phyloP scores from a whole-genome alignment of 2,797 vertebrate genomes.

The Pangasius sanitwongsei region DNA sequence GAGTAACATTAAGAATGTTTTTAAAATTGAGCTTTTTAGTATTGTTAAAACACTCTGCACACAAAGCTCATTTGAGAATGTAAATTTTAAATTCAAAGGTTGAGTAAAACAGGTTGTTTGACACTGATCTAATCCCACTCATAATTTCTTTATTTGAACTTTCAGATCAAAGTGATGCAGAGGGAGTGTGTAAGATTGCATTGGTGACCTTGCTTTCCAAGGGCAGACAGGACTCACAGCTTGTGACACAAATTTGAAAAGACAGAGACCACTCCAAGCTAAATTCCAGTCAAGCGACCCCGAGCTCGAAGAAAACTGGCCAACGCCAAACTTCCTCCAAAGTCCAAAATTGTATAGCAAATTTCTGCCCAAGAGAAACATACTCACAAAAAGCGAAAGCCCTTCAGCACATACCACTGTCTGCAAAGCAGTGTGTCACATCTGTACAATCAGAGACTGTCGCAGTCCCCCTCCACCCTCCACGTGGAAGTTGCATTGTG shows the following conservation, averaged over 20 bases:
- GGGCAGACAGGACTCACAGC: constrained; percentile 88
- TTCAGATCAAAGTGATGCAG: constrained; percentile 76
- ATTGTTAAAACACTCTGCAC: neutral
- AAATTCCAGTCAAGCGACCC: constrained; percentile 82
- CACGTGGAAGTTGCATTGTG: constrained; percentile 95
- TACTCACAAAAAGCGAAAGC: constrained; percentile 51
- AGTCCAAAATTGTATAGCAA: constrained; percentile 81
- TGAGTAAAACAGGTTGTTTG: neutral
- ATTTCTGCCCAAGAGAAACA: constrained; percentile 76
- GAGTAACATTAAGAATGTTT: neutral
- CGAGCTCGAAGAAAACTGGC: constrained; percentile 74
- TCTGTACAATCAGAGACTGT: constrained; percentile 99
- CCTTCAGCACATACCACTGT: constrained; percentile 85
- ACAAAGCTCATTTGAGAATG: neutral
- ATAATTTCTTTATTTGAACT: constrained; percentile 54
- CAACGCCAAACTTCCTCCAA: constrained; percentile 70
- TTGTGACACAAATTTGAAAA: constrained; percentile 88
- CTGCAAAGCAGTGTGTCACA: constrained; percentile 86
- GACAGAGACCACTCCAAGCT: constrained; percentile 90
- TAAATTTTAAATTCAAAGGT: neutral
- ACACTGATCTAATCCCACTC: neutral
- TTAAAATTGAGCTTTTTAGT: neutral
- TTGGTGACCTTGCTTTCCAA: constrained; percentile 88
- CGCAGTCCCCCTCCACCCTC: constrained; percentile 83
- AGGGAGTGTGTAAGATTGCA: constrained; percentile 84